Evolutionary conservation across 37 sponge, comb jelly and placozoan genomes (phyloP).

Genomic region (Ianthella basta): DNA sequence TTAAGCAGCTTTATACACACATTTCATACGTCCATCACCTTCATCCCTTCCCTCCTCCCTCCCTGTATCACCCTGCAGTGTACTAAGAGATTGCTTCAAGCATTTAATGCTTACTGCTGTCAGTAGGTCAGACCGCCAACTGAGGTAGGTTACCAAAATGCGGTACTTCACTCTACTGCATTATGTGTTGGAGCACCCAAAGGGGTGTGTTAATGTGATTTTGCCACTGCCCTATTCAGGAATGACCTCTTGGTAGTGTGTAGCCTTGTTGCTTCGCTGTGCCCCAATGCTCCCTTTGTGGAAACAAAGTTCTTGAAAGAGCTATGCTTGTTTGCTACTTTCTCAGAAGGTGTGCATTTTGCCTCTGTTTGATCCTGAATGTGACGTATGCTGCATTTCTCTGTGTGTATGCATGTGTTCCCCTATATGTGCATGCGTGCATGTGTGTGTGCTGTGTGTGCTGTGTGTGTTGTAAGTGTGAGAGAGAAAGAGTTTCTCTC

Average conservation of each 20-base stretch:
- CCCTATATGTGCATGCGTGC: neutral
- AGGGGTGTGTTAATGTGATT: too few relatives aligned
- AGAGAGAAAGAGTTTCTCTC: too few relatives aligned
- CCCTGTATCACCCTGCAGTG: constrained; percentile 22
- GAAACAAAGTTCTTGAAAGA: constrained; percentile 70
- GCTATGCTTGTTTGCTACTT: constrained; percentile 58
- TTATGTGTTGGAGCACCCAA: too few relatives aligned
- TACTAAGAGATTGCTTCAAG: constrained; percentile 48
- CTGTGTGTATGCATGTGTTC: neutral
- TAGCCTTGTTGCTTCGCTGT: constrained; percentile 51
- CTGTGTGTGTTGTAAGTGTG: too few relatives aligned
- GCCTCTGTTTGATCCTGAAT: neutral
- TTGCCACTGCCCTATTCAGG: neutral
- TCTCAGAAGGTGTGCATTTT: constrained; percentile 51
- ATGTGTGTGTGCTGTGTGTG: neutral
- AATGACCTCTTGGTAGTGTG: constrained; percentile 76
- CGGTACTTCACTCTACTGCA: too few relatives aligned
- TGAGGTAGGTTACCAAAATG: neutral
- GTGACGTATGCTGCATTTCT: neutral
- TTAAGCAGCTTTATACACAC: too few relatives aligned
- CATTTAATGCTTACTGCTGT: constrained; percentile 52
- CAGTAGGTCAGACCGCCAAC: constrained; percentile 45
- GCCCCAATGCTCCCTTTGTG: constrained; percentile 85
- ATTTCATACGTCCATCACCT: too few relatives aligned
- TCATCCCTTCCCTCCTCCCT: too few relatives aligned